Evolutionary conservation across 2,888 invertebrate species (phyloP).

Genomic region (Leptopilina syphax): DNA sequence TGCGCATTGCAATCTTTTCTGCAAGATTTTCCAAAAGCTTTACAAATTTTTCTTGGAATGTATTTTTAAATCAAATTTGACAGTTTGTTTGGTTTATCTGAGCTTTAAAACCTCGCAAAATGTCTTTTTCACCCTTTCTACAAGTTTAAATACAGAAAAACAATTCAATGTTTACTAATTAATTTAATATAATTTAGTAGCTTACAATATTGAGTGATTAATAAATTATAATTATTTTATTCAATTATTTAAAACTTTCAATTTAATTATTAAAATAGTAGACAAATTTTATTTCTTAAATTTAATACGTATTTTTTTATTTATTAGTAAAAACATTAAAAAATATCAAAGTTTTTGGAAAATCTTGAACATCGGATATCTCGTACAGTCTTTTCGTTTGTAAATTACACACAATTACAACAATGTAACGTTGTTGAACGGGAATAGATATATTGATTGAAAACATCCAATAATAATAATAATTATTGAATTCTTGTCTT

Average conservation of each 20-base stretch:
- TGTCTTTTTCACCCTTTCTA: background rate
- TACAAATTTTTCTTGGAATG: background rate
- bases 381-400: constrained; percentile 22
- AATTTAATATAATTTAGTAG: background rate
- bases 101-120: constrained; percentile 22
- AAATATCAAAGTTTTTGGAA: background rate
- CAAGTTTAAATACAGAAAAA: background rate
- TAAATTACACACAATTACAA: constrained; percentile 15
- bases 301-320: no score
- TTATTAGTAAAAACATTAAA: no score
- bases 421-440: constrained; percentile 28
- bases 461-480: constrained; percentile 34
- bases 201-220: no score
- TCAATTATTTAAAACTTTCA: no score
- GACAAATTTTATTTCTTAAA: no score
- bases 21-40: background rate
- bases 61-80: background rate
- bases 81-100: constrained; percentile 25
- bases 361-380: constrained; percentile 10
- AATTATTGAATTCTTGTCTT: constrained; percentile 6
- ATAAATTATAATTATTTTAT: no score
- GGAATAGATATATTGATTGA: constrained; percentile 22
- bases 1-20: constrained; percentile 8
- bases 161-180: background rate
- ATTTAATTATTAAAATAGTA: no score